A percentile compares a stretch with the other conserved stretches of the same genome.
Evolutionary conservation across 2,797 vertebrate genomes (phyloP).

Genomic region (Acropternis orthonyx): DNA sequence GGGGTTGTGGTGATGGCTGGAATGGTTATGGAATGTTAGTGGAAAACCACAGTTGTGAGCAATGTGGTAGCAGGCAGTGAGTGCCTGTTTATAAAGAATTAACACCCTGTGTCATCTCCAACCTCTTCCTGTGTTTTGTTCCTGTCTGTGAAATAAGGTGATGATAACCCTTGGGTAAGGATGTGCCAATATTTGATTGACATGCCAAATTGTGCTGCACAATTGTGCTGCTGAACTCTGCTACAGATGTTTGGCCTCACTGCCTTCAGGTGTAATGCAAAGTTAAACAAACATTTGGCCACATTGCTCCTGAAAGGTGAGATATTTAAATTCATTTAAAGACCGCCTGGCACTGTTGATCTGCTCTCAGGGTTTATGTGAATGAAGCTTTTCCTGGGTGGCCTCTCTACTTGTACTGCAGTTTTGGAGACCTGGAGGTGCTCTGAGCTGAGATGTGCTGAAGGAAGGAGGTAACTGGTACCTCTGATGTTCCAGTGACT

Average conservation of each 20-base stretch:
- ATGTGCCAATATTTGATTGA: background rate
- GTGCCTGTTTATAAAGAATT: background rate
- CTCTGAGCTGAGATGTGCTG: constrained; percentile 13
- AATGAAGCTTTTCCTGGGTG: constrained; percentile 4
- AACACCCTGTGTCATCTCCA: background rate
- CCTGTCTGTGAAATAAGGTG: background rate
- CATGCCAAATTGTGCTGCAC: background rate
- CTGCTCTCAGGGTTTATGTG: constrained; percentile 49
- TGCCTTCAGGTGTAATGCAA: background rate
- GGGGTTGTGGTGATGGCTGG: background rate
- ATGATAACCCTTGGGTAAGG: background rate
- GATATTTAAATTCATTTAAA: background rate
- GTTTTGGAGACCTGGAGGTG: background rate
- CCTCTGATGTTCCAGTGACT: constrained; percentile 7
- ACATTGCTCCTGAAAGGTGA: background rate
- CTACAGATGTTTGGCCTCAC: background rate
- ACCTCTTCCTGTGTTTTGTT: constrained; percentile 3
- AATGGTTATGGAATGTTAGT: background rate
- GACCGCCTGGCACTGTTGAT: background rate
- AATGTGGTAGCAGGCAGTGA: background rate
- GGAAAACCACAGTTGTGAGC: background rate
- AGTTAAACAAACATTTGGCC: background rate
- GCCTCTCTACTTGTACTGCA: constrained; percentile 1
- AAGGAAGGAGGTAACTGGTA: constrained; percentile 18
- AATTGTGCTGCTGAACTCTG: background rate